These are phyloP conservation scores for Oncorhynchus mykiss DNA, from an alignment of 2,113 vertebrate species.

Conservation along the genomic window DNA sequence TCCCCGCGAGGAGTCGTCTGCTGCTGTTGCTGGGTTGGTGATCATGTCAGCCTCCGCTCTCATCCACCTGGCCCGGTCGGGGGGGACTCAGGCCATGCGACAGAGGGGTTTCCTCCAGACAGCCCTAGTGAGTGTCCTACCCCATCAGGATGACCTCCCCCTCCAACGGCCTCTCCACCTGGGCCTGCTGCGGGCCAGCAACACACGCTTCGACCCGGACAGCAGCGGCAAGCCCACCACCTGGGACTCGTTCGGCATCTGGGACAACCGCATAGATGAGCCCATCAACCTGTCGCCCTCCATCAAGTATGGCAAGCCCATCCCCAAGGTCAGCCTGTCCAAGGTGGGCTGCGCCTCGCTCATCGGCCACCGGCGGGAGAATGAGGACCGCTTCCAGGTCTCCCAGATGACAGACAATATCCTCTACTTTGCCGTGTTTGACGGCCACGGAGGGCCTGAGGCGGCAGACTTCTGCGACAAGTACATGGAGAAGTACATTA, in stretches of 20 bases:
- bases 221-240: conserved; percentile 85
- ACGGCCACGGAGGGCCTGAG: conserved; percentile 90
- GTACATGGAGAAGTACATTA: conserved; percentile 87
- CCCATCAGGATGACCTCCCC: conserved; percentile 64
- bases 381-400: conserved; percentile 87
- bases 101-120: conserved; percentile 71
- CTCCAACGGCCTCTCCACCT: conserved; percentile 54
- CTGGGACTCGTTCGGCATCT: conserved; percentile 96
- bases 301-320: conserved; percentile 93
- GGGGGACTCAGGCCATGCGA: conserved; percentile 71
- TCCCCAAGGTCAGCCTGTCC: conserved; percentile 89
- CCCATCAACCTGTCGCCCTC: conserved; percentile 92
- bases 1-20: conserved; percentile 14
- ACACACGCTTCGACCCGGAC: conserved; percentile 82
- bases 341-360: conserved; percentile 86
- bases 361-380: conserved; percentile 90
- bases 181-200: conserved; percentile 73
- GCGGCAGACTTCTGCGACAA: conserved; percentile 94
- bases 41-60: conserved; percentile 86
- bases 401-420: conserved; percentile 82
- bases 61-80: conserved; percentile 76
- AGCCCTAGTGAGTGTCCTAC: conserved; percentile 15
- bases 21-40: conserved; percentile 44
- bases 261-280: conserved; percentile 97
- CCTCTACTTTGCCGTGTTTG: conserved; percentile 93